Evolutionary conservation across 2,888 invertebrate genomes (phyloP).

Genomic region (Steinernema scapterisci): DNA sequence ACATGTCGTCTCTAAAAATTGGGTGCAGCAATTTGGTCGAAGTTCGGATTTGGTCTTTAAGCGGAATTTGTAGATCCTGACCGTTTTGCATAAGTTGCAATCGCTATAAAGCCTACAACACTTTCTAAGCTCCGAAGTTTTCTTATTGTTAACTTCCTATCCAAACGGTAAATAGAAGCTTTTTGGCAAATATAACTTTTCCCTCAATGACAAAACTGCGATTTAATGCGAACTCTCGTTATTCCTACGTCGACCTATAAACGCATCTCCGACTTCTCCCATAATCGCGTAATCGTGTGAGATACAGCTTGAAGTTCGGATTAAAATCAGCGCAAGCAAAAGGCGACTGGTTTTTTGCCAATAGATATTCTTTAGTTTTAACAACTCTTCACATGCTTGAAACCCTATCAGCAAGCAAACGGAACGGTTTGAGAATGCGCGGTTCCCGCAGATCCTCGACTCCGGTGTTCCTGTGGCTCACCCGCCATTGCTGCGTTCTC

Average conservation of each 20-base stretch:
- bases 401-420: conserved; percentile 15
- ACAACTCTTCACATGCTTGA: background rate
- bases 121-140: too few species aligned
- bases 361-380: background rate
- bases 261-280: background rate
- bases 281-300: conserved; percentile 22
- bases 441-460: background rate
- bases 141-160: too few species aligned
- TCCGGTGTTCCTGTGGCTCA: background rate
- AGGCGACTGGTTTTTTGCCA: conserved; percentile 25
- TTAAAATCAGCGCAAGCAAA: background rate
- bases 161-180: too few species aligned
- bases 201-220: too few species aligned
- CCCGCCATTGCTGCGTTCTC: background rate
- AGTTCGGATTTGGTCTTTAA: too few species aligned
- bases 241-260: background rate
- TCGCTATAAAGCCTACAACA: too few species aligned
- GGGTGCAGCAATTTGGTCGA: too few species aligned
- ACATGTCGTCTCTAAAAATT: too few species aligned
- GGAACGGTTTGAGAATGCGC: background rate
- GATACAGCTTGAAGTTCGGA: conserved; percentile 8
- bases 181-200: too few species aligned
- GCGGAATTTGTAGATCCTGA: too few species aligned
- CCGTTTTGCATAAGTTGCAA: too few species aligned
- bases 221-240: background rate